phyloP scores from a whole-genome alignment of 2,888 invertebrate species.

The Danaus chrysippus region DNA sequence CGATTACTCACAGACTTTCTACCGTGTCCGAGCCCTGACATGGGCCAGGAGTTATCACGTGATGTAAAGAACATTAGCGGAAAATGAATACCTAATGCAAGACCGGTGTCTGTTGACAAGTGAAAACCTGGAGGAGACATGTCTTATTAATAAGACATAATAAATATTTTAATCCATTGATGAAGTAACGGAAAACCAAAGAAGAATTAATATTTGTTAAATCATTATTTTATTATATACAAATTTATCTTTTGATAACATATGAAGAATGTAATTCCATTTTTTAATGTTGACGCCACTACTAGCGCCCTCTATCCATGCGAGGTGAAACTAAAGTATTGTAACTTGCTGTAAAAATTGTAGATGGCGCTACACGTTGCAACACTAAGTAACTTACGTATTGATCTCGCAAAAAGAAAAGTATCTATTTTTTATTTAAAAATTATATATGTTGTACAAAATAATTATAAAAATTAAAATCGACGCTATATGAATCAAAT shows the following conservation, averaged over 20 bases:
- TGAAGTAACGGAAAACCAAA: too few relatives aligned
- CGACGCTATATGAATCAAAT: too few relatives aligned
- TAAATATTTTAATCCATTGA: too few relatives aligned
- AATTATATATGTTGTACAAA: too few relatives aligned
- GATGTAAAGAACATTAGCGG: conserved; percentile 10
- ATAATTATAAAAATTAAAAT: not conserved
- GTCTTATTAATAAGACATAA: too few relatives aligned
- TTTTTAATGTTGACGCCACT: not conserved
- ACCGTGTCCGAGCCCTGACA: conserved; percentile 9
- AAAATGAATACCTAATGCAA: conserved; percentile 16
- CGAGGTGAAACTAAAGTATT: not conserved
- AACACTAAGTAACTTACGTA: too few relatives aligned
- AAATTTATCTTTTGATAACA: not conserved
- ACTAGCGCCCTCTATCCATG: not conserved
- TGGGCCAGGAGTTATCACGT: conserved; percentile 13
- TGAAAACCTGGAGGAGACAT: not conserved
- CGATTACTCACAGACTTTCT: conserved; percentile 58
- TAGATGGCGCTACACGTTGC: conserved; percentile 6
- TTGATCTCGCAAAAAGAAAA: not conserved
- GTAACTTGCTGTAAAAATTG: not conserved
- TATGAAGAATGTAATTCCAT: not conserved
- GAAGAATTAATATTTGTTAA: not conserved
- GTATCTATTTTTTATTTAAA: not conserved
- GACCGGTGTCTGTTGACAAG: conserved; percentile 13
- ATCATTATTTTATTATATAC: not conserved